Base-by-base conservation (phyloP, 2,888 invertebrate species). In the Apamea sordens region DNA sequence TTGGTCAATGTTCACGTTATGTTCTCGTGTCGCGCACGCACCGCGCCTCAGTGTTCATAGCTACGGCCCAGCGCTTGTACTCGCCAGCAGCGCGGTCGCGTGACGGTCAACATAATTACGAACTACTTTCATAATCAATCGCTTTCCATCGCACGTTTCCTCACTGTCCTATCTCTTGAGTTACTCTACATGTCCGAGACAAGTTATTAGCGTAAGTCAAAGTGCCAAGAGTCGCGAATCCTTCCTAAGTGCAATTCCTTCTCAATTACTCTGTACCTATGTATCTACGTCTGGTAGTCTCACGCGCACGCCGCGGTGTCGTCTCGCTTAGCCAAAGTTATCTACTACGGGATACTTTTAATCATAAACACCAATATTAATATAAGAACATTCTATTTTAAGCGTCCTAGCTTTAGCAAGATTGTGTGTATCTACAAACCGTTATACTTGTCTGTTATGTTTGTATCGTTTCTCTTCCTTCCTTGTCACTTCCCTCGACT, bases 191-290 rank as follows among this genome's bases (percentile, higher is more conserved):
- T 77, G 85, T 86, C 87, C 73, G 85, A 87, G 77, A 83, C 75
- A 88, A 92, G 87, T 91, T 91, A 90, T 93, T 96, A 96, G 94
- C 90, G 90, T 97, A 96, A 96, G 95, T 94, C 87, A 91, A 96
- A 96, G 96, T 97, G 96, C 96, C 96, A 97, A 96, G 95, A 94
- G 93, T 94, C 91, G 93, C 93, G 90, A 93, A 93, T 92, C 93
- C 90, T 94, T 94, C 93, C 92, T 92, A 95, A 95, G 94, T 95
- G 95, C 96, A 95, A 95, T 95, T 96, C 93, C 92, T 94, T 94
- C 93, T 95, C 94, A 94, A 95, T 94, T 94, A 94, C 88, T 92
- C 90, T 92, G 92, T 90, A 90, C 81, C 89, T 91, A 87, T 90
- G 83, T 91, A 87, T 89, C 86, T 90, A 85, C 88, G 82, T 88